Percentiles rank a stretch among this genome's conserved stretches.
Conservation (phyloP, 1,140 invertebrate genomes). For the Bombus fervidus region DNA sequence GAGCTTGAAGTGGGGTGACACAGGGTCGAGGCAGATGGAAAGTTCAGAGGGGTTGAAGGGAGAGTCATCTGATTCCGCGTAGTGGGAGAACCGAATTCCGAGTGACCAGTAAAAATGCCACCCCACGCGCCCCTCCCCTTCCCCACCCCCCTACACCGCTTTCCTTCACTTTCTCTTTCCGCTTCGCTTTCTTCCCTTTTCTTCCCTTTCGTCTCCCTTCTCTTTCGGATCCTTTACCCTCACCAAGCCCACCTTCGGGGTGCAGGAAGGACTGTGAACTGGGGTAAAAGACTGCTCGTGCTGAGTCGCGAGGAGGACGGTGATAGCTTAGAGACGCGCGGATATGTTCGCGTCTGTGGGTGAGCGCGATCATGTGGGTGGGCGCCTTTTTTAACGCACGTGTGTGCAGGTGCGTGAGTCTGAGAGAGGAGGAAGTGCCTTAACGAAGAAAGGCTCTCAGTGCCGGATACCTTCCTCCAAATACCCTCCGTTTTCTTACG, state of each 20-base stretch:
- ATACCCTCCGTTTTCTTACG: slow-evolving; percentile 25
- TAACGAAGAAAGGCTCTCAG: slow-evolving; percentile 55
- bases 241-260: slow-evolving; percentile 51
- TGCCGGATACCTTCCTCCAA: background rate
- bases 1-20: slow-evolving; percentile 58
- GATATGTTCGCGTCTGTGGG: background rate
- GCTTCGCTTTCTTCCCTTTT: slow-evolving; percentile 23
- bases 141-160: slow-evolving; percentile 20
- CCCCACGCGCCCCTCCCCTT: slow-evolving; percentile 42
- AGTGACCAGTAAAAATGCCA: slow-evolving; percentile 73
- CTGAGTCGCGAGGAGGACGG: slow-evolving; percentile 62
- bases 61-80: slow-evolving; percentile 51
- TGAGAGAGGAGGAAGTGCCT: slow-evolving; percentile 60
- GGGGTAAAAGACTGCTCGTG: slow-evolving; percentile 76
- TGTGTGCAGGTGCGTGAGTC: slow-evolving; percentile 68
- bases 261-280: slow-evolving; percentile 76
- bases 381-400: slow-evolving; percentile 59
- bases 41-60: slow-evolving; percentile 19
- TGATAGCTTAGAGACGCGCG: slow-evolving; percentile 38
- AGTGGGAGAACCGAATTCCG: slow-evolving; percentile 72
- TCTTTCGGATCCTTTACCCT: slow-evolving; percentile 41
- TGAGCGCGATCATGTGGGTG: slow-evolving; percentile 33
- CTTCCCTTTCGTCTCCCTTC: slow-evolving; percentile 36
- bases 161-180: slow-evolving; percentile 49
- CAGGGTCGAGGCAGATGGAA: slow-evolving; percentile 50